Base-by-base conservation (phyloP, 2,797 vertebrate species). In the Muscicapa comitata region DNA sequence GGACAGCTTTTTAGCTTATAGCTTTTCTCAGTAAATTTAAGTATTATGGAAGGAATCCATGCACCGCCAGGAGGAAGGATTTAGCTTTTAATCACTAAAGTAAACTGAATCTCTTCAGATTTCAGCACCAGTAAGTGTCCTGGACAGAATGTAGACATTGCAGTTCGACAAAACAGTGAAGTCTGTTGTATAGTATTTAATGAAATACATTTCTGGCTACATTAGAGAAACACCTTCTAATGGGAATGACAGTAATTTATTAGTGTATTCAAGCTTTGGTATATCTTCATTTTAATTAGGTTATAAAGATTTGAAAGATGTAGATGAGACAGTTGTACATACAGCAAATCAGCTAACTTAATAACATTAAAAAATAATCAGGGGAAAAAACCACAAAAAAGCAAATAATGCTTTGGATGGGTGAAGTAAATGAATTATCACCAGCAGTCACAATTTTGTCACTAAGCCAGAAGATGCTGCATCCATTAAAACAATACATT, bases 91-190 rank as follows among this genome's bases (percentile, higher is more conserved):
- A 93, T 95, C 91, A 55, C 91, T 94, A 86, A 97, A 97, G 90
- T 98, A 98, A 97, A 97, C 87, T 90, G 95, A 94, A 91, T 96
- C 89, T 86, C 58, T 92, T 96, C 80, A 89, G 84, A 96, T 98
- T 98, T 97, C 92, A 95, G 85, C 94, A 96, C 90, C 94, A 96
- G 50, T 88, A 90, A 95, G 94, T 94, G 77, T 92, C 79, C 57
- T 95, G 93, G 93, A 96, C 78, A 88, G 82, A 88, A 92, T 71
- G 81, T 87, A 94, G 88, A 83, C 78, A 74, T 90, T 96, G 85
- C 70, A 96, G 75, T 97, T 89, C 93, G 81, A 95, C 95, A 88
- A 86, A 98, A 97, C 94, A 94, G 80, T 94, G 63, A 92, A 82
- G 82, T 95, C 96, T 95, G 35, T 72, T 50, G 6, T 96, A 50